Conservation (phyloP, 2,797 vertebrate species). For the Hirundo rustica region DNA sequence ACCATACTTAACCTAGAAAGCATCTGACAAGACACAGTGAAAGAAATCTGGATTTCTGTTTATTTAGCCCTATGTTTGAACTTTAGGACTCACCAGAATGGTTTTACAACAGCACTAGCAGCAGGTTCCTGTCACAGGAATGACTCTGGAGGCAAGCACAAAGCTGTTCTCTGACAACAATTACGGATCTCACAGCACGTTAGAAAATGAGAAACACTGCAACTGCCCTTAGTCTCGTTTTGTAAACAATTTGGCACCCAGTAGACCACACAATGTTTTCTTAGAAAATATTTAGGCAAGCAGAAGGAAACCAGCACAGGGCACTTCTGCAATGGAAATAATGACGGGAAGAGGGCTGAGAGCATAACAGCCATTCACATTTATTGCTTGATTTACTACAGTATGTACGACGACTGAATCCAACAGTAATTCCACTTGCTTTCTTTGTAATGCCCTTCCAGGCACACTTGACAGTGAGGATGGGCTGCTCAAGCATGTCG, state of each 20-base stretch:
- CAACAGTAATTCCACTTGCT: neutral
- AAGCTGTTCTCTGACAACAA: neutral
- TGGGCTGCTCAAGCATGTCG: neutral
- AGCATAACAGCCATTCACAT: neutral
- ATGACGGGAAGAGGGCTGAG: neutral
- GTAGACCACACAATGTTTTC: neutral
- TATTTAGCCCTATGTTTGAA: neutral
- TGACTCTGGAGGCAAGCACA: neutral
- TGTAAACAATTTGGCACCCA: neutral
- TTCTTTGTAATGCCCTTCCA: neutral
- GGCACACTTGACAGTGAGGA: neutral
- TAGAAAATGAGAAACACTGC: neutral
- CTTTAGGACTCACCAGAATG: neutral
- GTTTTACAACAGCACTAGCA: neutral
- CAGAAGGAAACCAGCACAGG: neutral
- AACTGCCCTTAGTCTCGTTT: neutral
- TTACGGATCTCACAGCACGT: neutral
- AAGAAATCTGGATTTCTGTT: neutral
- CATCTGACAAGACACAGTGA: neutral
- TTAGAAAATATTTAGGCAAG: neutral
- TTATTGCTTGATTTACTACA: neutral
- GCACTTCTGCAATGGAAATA: neutral
- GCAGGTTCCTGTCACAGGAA: neutral
- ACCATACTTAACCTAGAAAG: neutral
- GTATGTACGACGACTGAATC: neutral